A percentile compares a stretch with the other conserved stretches of the same genome.
These are phyloP conservation scores for Troides helena DNA, from an alignment of 2,888 invertebrate genomes.

Conservation along the genomic window DNA sequence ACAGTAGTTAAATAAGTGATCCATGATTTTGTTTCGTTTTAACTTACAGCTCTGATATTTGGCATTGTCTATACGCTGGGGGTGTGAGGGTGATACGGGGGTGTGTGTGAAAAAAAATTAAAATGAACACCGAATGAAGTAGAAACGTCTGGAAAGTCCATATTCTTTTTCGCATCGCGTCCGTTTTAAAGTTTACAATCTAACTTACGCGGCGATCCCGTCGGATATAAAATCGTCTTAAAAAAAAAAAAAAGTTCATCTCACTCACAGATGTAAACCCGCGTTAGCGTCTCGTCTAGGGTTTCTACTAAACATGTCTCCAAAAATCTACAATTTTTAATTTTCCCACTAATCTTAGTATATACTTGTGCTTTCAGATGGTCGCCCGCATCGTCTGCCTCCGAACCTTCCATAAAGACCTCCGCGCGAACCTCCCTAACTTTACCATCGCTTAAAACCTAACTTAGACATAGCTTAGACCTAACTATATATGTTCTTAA, in stretches of 20 bases:
- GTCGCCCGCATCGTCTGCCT: conserved; percentile 17
- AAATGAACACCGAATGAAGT: too few species aligned
- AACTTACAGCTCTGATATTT: conserved; percentile 61
- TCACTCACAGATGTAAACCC: conserved; percentile 63
- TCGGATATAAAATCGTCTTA: conserved; percentile 64
- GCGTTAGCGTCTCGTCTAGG: conserved; percentile 47
- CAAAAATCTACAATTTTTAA: conserved; percentile 73
- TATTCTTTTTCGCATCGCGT: conserved; percentile 42
- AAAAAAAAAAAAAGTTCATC: conserved; percentile 46
- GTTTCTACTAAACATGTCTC: conserved; percentile 75
- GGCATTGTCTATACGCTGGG: conserved; percentile 60
- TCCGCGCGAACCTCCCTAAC: not conserved
- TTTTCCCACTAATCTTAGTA: conserved; percentile 59
- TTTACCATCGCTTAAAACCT: conserved; percentile 3
- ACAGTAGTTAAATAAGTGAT: conserved; percentile 60
- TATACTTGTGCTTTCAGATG: conserved; percentile 66
- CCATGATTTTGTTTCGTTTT: conserved; percentile 37
- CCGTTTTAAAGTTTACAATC: conserved; percentile 28
- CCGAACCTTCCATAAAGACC: too few species aligned
- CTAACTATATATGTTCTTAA: conserved; percentile 66
- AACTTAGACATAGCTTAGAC: conserved; percentile 38
- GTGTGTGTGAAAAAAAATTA: too few species aligned
- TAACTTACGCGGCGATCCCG: conserved; percentile 47
- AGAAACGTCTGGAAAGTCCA: conserved; percentile 42
- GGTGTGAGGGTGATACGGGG: too few species aligned